Conservation (phyloP, 2,888 invertebrate genomes). For the Sphinx pinastri region DNA sequence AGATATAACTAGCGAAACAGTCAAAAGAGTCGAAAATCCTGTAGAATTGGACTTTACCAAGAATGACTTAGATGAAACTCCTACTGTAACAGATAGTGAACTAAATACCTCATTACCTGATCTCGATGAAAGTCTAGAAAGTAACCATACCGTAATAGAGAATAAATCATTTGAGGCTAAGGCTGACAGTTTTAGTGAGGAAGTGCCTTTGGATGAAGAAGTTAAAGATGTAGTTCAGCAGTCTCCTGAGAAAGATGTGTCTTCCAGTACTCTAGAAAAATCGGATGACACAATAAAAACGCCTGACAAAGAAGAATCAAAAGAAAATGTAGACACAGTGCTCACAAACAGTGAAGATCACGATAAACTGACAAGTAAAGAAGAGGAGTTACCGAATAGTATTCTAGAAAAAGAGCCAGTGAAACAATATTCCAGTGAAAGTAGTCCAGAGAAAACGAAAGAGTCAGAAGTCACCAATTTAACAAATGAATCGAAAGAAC, state of each 20-base stretch:
- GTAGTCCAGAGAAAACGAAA: slow-evolving; percentile 1
- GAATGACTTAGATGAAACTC: background rate
- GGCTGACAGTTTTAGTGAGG: slow-evolving; percentile 45
- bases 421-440: background rate
- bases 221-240: slow-evolving; percentile 36
- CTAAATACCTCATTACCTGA: slow-evolving; percentile 60
- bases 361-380: slow-evolving; percentile 32
- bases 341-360: slow-evolving; percentile 52
- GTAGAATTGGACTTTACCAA: background rate
- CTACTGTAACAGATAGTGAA: slow-evolving; percentile 31
- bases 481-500: background rate
- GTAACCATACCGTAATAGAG: slow-evolving; percentile 71
- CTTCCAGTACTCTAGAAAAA: slow-evolving; percentile 49
- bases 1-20: background rate
- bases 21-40: background rate
- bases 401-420: background rate
- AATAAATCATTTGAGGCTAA: slow-evolving; percentile 61
- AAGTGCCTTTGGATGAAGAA: slow-evolving; percentile 39
- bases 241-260: slow-evolving; percentile 47
- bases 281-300: slow-evolving; percentile 52
- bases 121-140: slow-evolving; percentile 68
- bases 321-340: slow-evolving; percentile 59
- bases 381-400: background rate
- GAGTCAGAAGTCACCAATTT: slow-evolving; percentile 8
- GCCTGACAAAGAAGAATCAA: slow-evolving; percentile 56